Conservation (phyloP, 2,888 invertebrate species). For the Amphipyra berbera region DNA sequence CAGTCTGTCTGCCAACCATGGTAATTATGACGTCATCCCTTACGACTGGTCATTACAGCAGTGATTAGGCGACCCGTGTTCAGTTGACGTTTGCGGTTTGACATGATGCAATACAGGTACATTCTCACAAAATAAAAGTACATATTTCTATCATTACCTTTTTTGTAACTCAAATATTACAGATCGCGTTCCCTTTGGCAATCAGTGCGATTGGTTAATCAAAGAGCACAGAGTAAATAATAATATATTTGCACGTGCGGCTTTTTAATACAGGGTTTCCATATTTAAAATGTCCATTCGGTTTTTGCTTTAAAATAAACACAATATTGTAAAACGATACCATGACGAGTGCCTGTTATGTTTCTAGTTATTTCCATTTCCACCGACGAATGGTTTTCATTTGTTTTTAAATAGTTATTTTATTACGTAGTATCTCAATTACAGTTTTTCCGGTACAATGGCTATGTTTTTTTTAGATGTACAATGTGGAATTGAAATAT, state of each 20-base stretch:
- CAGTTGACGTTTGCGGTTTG: too few relatives aligned
- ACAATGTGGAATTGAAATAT: constrained; percentile 19
- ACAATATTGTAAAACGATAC: constrained; percentile 22
- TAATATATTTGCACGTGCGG: constrained; percentile 26
- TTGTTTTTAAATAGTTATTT: constrained; percentile 48
- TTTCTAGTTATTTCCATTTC: constrained; percentile 25
- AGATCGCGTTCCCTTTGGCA: constrained; percentile 36
- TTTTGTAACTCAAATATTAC: constrained; percentile 42
- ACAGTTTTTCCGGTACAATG: constrained; percentile 12
- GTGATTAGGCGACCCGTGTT: too few relatives aligned
- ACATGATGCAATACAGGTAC: too few relatives aligned
- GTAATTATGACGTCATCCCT: too few relatives aligned
- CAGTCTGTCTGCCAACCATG: too few relatives aligned
- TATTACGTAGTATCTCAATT: constrained; percentile 28
- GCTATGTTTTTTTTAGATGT: constrained; percentile 8
- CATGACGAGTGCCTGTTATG: constrained; percentile 17
- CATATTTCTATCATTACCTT: constrained; percentile 6
- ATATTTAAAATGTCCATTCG: constrained; percentile 25
- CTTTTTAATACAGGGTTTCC: constrained; percentile 36
- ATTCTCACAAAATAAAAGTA: too few relatives aligned
- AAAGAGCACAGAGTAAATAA: constrained; percentile 43
- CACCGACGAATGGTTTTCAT: constrained; percentile 20
- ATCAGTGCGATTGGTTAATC: constrained; percentile 47
- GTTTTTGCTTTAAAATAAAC: constrained; percentile 33
- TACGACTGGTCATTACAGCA: too few relatives aligned